Percentiles rank a stretch among this genome's conserved stretches.
Evolutionary conservation across 2,797 vertebrate genomes (phyloP).

Genomic region (Paramormyrops hopkinsi): DNA sequence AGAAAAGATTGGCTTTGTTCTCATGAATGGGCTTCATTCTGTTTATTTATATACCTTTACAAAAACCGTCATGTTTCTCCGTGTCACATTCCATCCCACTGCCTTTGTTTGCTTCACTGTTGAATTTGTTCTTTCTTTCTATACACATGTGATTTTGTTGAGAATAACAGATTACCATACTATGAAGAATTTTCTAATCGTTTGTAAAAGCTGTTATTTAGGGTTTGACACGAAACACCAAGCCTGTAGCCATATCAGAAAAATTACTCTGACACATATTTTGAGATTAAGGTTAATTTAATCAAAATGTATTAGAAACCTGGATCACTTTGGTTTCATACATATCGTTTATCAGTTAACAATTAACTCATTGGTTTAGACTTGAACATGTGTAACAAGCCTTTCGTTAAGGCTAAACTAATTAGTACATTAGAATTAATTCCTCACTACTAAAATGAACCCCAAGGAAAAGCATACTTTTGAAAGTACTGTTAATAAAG

Average conservation of each 20-base stretch:
- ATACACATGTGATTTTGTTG: background rate
- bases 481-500: background rate
- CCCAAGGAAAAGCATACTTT: background rate
- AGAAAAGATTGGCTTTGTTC: background rate
- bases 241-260: background rate
- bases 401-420: background rate
- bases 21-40: background rate
- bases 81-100: background rate
- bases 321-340: background rate
- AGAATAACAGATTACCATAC: background rate
- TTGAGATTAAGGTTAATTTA: constrained; percentile 5
- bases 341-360: background rate
- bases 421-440: background rate
- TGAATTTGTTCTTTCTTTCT: background rate
- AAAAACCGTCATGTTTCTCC: background rate
- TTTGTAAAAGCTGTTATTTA: background rate
- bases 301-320: background rate
- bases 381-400: background rate
- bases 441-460: background rate
- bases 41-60: background rate
- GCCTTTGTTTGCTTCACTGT: background rate
- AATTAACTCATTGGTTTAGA: background rate
- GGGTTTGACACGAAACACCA: background rate
- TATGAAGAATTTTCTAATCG: background rate
- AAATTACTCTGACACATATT: background rate